Base-by-base conservation (phyloP, 2,113 vertebrate genomes). In the Etheostoma cragini region DNA sequence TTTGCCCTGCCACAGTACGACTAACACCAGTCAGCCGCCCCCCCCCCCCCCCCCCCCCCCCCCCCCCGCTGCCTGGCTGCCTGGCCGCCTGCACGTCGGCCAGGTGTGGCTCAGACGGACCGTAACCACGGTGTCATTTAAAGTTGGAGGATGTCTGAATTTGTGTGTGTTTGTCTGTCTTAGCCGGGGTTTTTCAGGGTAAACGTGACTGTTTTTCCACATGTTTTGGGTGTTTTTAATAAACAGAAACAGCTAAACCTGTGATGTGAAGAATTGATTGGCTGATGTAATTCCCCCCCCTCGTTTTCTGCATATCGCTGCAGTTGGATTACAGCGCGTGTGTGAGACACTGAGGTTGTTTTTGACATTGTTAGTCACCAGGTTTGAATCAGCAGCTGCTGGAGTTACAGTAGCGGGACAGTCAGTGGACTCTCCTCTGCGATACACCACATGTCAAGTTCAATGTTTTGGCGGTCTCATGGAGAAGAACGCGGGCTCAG, bases 71-170 rank as follows among this genome's bases (percentile, higher is more conserved):
- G 80, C 76, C 76, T 52, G n/a, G n/a, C 26, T 26, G 26, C 26
- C 26, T 26, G 33, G 58, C 78, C 52, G 69, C 84, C 74, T 71
- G 79, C 80, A 61, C 56, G 84, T 26, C 76, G n/a, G n/a, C n/a
- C n/a, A n/a, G n/a, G n/a, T n/a, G n/a, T 49, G 83, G 81, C 77
- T 87, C 88, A 87, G 69, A 73, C 76, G 77, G 66, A 80, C 72
- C 53, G 47, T 83, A 74, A 81, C 80, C 74, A 11, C 1, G 42
- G n/a, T 77, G 84, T 80, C 71, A 72, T 83, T 89, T 79, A 62
- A 80, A 83, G 63, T 68, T 85, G 56, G 69, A 65, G 74, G 30
- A 10, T 68, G 21, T 42, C 10, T 63, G 30, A 30, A 30, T 30
- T 0, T 56, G 21, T 63, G 62, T 69, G 69, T 77, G 38, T 78